These are phyloP conservation scores for Asteroscopus sphinx DNA, from an alignment of 2,888 invertebrate species.

Conservation along the genomic window DNA sequence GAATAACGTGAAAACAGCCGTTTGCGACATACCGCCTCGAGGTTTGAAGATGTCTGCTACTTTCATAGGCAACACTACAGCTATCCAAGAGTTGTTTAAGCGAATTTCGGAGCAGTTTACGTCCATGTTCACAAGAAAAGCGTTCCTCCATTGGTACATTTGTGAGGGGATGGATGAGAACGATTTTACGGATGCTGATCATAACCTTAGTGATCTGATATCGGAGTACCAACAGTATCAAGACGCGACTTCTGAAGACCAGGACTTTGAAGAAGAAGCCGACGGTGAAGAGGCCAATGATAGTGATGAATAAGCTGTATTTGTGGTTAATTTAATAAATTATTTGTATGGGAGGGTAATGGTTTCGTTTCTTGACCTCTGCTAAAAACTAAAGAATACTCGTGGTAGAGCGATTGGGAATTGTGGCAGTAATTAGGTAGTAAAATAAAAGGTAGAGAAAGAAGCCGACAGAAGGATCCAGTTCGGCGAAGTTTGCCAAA, in stretches of 20 bases:
- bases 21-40: slow-evolving; percentile 94
- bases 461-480: too few species aligned
- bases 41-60: slow-evolving; percentile 96
- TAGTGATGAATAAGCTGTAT: slow-evolving; percentile 52
- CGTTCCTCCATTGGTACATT: slow-evolving; percentile 99
- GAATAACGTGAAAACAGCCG: slow-evolving; percentile 94
- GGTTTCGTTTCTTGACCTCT: neutral
- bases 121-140: slow-evolving; percentile 98
- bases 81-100: slow-evolving; percentile 96
- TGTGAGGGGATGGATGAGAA: slow-evolving; percentile 98
- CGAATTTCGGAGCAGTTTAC: slow-evolving; percentile 95
- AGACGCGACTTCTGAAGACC: slow-evolving; percentile 95
- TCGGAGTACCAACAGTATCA: slow-evolving; percentile 98
- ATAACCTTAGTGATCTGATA: slow-evolving; percentile 96
- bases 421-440: too few species aligned
- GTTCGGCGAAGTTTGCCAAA: too few species aligned
- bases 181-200: slow-evolving; percentile 98
- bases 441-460: too few species aligned
- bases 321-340: slow-evolving; percentile 50
- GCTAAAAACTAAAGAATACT: too few species aligned
- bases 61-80: slow-evolving; percentile 95
- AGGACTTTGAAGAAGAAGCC: slow-evolving; percentile 91
- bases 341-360: slow-evolving; percentile 28
- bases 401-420: too few species aligned
- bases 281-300: slow-evolving; percentile 82